These are phyloP conservation scores for Gymnoscelis rufifasciata DNA, from an alignment of 2,888 invertebrate genomes.

Conservation along the genomic window DNA sequence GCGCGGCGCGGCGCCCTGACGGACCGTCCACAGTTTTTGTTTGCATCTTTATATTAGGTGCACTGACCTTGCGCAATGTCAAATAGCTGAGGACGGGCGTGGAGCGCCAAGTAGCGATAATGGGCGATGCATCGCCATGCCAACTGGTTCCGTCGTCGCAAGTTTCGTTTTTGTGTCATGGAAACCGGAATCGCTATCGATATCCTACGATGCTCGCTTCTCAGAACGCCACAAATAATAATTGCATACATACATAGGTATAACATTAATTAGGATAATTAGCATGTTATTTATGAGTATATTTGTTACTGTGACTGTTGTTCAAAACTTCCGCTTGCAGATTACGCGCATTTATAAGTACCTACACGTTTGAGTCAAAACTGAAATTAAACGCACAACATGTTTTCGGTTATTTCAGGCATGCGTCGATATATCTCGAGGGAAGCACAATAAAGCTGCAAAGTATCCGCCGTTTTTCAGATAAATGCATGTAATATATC, in stretches of 20 bases:
- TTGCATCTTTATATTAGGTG: constrained; percentile 75
- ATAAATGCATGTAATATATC: constrained; percentile 51
- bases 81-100: constrained; percentile 65
- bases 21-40: constrained; percentile 33
- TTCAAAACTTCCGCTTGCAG: too few species aligned
- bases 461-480: constrained; percentile 42
- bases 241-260: constrained; percentile 2
- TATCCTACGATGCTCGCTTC: constrained; percentile 2
- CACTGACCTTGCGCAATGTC: constrained; percentile 79
- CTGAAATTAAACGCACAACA: constrained; percentile 1
- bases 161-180: constrained; percentile 55
- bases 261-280: constrained; percentile 1
- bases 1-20: constrained; percentile 7
- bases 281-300: constrained; percentile 1
- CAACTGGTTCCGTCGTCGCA: constrained; percentile 52
- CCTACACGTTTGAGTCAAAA: too few species aligned
- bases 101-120: constrained; percentile 51
- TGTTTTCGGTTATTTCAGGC: constrained; percentile 6
- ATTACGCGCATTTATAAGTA: too few species aligned
- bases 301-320: background rate
- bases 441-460: constrained; percentile 30
- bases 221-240: background rate
- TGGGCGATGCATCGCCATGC: constrained; percentile 48
- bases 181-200: constrained; percentile 34
- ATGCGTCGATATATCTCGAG: constrained; percentile 11